Conservation (phyloP, 1,140 invertebrate species). For the Bombus superbus region DNA sequence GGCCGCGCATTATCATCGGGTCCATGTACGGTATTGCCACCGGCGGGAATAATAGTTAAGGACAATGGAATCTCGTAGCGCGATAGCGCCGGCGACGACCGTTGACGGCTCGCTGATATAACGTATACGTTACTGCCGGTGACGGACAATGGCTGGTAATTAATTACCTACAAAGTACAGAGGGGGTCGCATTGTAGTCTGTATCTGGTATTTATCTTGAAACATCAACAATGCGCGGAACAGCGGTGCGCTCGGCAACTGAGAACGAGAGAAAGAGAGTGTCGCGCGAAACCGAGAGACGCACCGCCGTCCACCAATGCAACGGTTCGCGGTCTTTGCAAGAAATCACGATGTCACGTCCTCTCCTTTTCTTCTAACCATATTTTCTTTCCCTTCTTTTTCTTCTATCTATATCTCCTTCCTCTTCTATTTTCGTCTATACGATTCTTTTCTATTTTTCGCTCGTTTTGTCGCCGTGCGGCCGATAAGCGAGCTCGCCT, state of each 20-base stretch:
- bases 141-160: constrained; percentile 78
- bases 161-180: constrained; percentile 79
- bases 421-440: background rate
- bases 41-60: constrained; percentile 71
- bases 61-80: constrained; percentile 74
- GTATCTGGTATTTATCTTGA: constrained; percentile 79
- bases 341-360: constrained; percentile 12
- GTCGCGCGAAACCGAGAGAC: constrained; percentile 11
- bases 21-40: constrained; percentile 62
- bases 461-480: background rate
- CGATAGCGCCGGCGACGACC: constrained; percentile 71
- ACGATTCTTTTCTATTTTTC: too few relatives aligned
- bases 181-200: constrained; percentile 73
- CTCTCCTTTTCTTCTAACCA: background rate
- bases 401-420: too few relatives aligned
- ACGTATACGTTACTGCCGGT: constrained; percentile 76
- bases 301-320: background rate
- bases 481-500: constrained; percentile 3
- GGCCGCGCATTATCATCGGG: constrained; percentile 54
- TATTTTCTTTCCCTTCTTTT: too few relatives aligned
- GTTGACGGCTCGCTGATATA: constrained; percentile 75
- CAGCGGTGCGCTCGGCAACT: constrained; percentile 29
- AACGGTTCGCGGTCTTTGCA: background rate
- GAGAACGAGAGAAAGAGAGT: constrained; percentile 33
- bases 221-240: constrained; percentile 76